Evolutionary conservation across 2,888 invertebrate species (phyloP).

Genomic region (Polyommatus icarus): DNA sequence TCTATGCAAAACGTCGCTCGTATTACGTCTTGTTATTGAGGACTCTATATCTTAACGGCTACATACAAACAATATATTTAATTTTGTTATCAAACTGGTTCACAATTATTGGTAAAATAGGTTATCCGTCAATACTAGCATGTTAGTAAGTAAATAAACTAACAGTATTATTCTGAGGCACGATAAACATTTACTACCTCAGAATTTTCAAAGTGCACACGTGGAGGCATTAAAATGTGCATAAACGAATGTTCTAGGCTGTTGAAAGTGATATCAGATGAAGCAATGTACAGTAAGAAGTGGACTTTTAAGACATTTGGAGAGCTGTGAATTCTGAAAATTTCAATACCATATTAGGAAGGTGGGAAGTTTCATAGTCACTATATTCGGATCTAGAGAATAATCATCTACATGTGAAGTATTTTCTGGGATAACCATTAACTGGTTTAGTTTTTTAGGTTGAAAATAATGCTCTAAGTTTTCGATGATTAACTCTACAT

Average conservation of each 20-base stretch:
- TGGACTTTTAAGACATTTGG: neutral
- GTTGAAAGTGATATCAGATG: neutral
- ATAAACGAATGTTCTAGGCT: neutral
- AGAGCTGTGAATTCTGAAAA: neutral
- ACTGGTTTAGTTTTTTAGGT: neutral
- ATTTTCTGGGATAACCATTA: neutral
- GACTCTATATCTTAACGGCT: neutral
- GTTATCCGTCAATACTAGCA: constrained; percentile 20
- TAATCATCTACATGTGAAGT: neutral
- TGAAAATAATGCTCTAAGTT: neutral
- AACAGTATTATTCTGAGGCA: neutral
- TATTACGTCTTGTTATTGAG: constrained; percentile 18
- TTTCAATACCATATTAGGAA: neutral
- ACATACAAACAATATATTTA: constrained; percentile 17
- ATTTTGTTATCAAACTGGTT: constrained; percentile 19
- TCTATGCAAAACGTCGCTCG: neutral
- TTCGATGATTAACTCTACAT: neutral
- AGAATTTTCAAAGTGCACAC: neutral
- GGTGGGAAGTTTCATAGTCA: neutral
- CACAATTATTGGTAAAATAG: constrained; percentile 28
- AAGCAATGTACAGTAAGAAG: neutral
- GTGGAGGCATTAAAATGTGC: neutral
- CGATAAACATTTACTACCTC: neutral
- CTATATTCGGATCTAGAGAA: neutral
- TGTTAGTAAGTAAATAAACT: constrained; percentile 2